Conservation (phyloP, 2,888 invertebrate species). For the Disparrhopalites patrizii region DNA sequence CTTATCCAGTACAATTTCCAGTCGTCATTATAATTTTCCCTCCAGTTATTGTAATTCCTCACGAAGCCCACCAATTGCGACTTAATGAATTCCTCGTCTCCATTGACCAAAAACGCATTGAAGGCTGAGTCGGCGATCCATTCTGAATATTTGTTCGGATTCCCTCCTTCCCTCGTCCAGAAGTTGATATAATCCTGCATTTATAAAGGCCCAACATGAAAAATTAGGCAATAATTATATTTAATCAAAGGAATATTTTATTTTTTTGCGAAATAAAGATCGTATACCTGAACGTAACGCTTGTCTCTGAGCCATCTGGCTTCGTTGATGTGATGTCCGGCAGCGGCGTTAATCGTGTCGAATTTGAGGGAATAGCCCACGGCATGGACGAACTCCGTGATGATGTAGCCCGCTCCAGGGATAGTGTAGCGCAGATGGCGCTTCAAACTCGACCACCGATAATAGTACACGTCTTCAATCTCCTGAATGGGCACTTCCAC, state of each 20-base stretch:
- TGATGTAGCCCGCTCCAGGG: conserved; percentile 40
- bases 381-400: conserved; percentile 46
- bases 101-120: conserved; percentile 36
- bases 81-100: conserved; percentile 36
- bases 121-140: conserved; percentile 45
- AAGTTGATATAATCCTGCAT: conserved; percentile 44
- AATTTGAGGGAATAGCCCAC: conserved; percentile 42
- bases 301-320: conserved; percentile 9
- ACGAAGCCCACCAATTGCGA: conserved; percentile 40
- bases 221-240: no score
- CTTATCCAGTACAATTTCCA: conserved; percentile 40
- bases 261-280: no score
- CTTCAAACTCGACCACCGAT: conserved; percentile 42
- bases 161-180: conserved; percentile 43
- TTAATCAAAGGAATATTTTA: no score
- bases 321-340: conserved; percentile 47
- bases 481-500: conserved; percentile 41
- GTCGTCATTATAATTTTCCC: conserved; percentile 27
- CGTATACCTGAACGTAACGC: conserved; percentile 11
- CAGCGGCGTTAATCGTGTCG: conserved; percentile 46
- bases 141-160: conserved; percentile 41
- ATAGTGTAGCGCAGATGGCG: conserved; percentile 40
- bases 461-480: conserved; percentile 46
- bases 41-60: conserved; percentile 42
- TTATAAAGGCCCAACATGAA: no score